Evolutionary conservation across 2,888 invertebrate species (phyloP), one percentile per base, ranked within the genome.

Genomic region (Brachyptera risi): DNA sequence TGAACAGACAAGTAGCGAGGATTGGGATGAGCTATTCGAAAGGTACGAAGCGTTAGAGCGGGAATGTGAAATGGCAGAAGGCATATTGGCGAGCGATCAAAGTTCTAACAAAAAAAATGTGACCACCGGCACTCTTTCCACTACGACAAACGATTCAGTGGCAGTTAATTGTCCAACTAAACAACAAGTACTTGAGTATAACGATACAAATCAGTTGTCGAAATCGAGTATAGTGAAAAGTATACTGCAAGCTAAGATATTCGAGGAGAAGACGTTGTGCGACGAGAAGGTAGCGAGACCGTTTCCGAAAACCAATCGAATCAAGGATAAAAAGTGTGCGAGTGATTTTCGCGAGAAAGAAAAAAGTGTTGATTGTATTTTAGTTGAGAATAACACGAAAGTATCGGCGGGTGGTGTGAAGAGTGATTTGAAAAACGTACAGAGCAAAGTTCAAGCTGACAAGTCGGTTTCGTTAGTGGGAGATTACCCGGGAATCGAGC

Each of bases 41-140:
- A 58, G 60, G 17, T 63, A 63, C 42, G 61, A 64, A 27, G 61
- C 58, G 40, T 31, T 62, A 13, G 61, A 64, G 37, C 51, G 38
- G 15, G 63, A 64, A 42, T 61, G 61, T 31, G 31, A 5, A 7
- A 11, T 31, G 7, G 31, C 31, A 5, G 31, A 31, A 11, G 31
- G 11, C 5, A 5, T 31, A 31, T 11, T 31, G 31, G 31, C 31
- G 11, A 31, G 31, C 31, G 31, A 31, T 31, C 31, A 31, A 31
- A 31, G 7, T 31, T 31, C 31, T 11, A 5, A 31, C 5, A 7
- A 5, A 11, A 31, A 31, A 11, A 31, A 31, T 31, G n/a, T n/a
- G n/a, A n/a, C n/a, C n/a, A n/a, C n/a, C n/a, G n/a, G n/a, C n/a
- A 31, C 31, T 11, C 5, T 7, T 11, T 31, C 31, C 7, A 7